Evolutionary conservation across 2,888 invertebrate genomes (phyloP).

Genomic region (Agriopis marginaria): DNA sequence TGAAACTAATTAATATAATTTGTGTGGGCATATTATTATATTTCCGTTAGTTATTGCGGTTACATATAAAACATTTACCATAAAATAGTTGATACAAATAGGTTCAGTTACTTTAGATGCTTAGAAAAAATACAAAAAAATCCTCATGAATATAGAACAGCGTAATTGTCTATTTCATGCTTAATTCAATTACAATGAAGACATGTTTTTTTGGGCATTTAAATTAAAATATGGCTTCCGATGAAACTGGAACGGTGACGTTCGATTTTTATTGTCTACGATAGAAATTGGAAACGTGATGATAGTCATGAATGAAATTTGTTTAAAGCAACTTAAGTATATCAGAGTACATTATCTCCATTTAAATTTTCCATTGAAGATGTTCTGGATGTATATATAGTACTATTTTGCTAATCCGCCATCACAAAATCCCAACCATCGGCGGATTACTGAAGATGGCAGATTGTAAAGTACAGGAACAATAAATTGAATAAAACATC

Average conservation of each 20-base stretch:
- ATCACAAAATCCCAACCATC: too few species aligned
- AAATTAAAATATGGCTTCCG: slow-evolving; percentile 48
- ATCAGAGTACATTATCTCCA: slow-evolving; percentile 25
- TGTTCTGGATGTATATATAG: background rate
- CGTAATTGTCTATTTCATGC: slow-evolving; percentile 60
- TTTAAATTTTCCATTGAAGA: slow-evolving; percentile 42
- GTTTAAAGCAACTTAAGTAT: slow-evolving; percentile 24
- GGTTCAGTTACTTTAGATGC: background rate
- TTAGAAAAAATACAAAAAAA: slow-evolving; percentile 29
- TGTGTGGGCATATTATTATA: slow-evolving; percentile 17
- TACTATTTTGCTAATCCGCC: too few species aligned
- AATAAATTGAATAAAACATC: too few species aligned
- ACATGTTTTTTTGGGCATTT: slow-evolving; percentile 46
- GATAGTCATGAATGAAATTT: slow-evolving; percentile 46
- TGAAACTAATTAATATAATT: background rate
- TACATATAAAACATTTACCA: background rate
- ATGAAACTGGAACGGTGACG: slow-evolving; percentile 49
- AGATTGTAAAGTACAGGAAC: too few species aligned
- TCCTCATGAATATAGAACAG: slow-evolving; percentile 31
- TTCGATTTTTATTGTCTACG: slow-evolving; percentile 51
- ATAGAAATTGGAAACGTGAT: slow-evolving; percentile 52
- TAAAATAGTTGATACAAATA: background rate
- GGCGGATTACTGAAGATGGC: too few species aligned
- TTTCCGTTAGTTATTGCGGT: slow-evolving; percentile 1
- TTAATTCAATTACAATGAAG: slow-evolving; percentile 58